These are phyloP conservation scores for Coracias cyanogaster DNA, from an alignment of 2,797 vertebrate genomes.

Conservation along the genomic window DNA sequence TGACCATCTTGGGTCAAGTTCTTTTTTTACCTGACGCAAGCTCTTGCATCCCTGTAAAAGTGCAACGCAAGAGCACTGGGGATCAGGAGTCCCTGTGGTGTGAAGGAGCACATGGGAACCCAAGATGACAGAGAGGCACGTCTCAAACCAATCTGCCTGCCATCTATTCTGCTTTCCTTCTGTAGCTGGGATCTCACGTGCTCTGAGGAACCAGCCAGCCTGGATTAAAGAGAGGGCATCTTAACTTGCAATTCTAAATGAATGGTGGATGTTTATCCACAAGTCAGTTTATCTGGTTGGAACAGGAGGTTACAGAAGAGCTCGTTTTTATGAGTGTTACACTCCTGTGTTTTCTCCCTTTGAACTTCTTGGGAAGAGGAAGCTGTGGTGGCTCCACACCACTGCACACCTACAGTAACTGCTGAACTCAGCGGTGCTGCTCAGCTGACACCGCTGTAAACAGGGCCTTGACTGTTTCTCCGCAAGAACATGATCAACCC, in stretches of 20 bases:
- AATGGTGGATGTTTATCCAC: background rate
- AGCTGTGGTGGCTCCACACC: background rate
- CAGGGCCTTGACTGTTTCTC: background rate
- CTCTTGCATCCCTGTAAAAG: background rate
- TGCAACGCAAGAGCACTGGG: rapidly evolving
- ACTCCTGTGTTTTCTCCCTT: background rate
- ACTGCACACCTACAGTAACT: background rate
- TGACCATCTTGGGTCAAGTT: rapidly evolving
- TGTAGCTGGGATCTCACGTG: background rate
- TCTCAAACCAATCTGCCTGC: background rate
- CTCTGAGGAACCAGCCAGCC: background rate
- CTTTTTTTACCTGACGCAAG: background rate
- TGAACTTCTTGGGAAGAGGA: slow-evolving; percentile 20
- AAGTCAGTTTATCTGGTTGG: background rate
- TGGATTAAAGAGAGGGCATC: background rate
- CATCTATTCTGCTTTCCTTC: background rate
- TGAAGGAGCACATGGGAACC: background rate
- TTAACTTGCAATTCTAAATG: background rate
- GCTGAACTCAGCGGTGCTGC: background rate
- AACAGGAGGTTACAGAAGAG: background rate
- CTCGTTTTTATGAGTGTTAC: background rate
- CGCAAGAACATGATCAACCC: background rate
- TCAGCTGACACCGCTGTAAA: background rate
- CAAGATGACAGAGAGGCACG: background rate
- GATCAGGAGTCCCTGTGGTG: background rate